Evolutionary conservation across 2,888 invertebrate species (phyloP), one percentile per base, ranked within the genome.

Genomic region (Ormyrus thymus): DNA sequence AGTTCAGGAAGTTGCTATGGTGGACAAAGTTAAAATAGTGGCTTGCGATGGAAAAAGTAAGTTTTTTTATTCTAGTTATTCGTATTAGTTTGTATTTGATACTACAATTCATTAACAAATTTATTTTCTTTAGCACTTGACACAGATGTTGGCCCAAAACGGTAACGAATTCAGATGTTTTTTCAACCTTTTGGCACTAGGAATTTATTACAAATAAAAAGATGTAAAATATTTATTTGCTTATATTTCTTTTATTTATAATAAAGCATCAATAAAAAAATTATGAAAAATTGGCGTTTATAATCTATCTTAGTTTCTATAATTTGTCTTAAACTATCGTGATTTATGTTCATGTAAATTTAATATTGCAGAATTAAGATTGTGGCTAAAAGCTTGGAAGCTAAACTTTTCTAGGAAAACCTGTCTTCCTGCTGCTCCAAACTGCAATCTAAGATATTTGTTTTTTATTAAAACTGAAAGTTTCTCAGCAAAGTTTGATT

Each of bases 21-120:
- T 97, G 69, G 97, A 97, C 88, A 97, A 97, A 92, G 97, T 98
- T 11, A 98, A 98, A 92, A 97, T 98, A 90, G 98, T 98, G 70
- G 98, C 98, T 5, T 98, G 98, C 91, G 98, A 98, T 93, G 98
- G 98, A 79, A 97, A 97, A 92, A 96, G 96, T 95, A 89, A 93
- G 93, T 93, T 87, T 83, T 83, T n/a, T 56, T 64, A 43, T 68
- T 29, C 29, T 68, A 69, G 55, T 68, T 66, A 66, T 55, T 46
- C 15, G 55, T 50, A 59, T 70, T 61, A 4, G n/a, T 72, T 65
- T 65, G 7, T 5, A 62, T 53, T 13, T 58, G 51, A 55, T 58
- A 29, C 29, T 62, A 29, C 51, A 68, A 61, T 6, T 62, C 56
- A 75, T 64, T 29, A 55, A 55, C 53, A 1, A 46, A 58, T 79